Percentiles rank a stretch among this genome's conserved stretches.
These are phyloP conservation scores for Dipodomys ordii DNA, from an alignment of 2,113 vertebrate genomes.

Conservation along the genomic window DNA sequence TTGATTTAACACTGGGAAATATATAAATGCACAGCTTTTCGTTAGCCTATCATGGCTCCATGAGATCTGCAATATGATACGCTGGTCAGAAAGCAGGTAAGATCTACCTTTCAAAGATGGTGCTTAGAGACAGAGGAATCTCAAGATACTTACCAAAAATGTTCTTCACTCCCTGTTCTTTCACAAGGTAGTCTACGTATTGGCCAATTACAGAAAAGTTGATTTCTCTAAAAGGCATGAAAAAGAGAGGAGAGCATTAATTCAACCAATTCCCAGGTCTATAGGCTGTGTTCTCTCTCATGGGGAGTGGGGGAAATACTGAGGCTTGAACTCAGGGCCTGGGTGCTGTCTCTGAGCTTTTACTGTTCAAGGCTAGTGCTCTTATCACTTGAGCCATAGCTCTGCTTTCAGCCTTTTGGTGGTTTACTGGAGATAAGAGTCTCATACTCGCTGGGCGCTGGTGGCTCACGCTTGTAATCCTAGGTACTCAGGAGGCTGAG, in stretches of 20 bases:
- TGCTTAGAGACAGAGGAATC: not conserved
- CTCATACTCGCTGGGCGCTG: too few species aligned
- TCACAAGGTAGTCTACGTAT: slow-evolving; percentile 93
- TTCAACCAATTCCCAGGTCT: not conserved
- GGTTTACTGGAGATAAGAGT: too few species aligned
- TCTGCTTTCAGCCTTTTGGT: too few species aligned
- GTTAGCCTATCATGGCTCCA: not conserved
- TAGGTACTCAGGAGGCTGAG: too few species aligned
- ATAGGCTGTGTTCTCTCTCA: not conserved
- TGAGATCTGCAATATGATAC: not conserved
- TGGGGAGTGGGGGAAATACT: too few species aligned
- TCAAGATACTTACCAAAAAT: slow-evolving; percentile 93
- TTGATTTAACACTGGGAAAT: not conserved
- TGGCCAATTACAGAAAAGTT: slow-evolving; percentile 89
- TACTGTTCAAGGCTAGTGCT: too few species aligned
- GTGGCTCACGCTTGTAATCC: too few species aligned
- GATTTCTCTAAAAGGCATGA: slow-evolving; percentile 90
- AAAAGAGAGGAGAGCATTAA: not conserved
- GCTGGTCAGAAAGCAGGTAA: not conserved
- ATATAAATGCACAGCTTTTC: not conserved
- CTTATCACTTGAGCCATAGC: too few species aligned
- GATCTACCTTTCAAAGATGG: not conserved
- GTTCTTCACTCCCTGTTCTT: slow-evolving; percentile 90
- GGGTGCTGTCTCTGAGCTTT: too few species aligned
- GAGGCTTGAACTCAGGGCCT: too few species aligned